These are phyloP conservation scores for Nannoperca australis DNA, from an alignment of 2,797 vertebrate species.

Conservation along the genomic window DNA sequence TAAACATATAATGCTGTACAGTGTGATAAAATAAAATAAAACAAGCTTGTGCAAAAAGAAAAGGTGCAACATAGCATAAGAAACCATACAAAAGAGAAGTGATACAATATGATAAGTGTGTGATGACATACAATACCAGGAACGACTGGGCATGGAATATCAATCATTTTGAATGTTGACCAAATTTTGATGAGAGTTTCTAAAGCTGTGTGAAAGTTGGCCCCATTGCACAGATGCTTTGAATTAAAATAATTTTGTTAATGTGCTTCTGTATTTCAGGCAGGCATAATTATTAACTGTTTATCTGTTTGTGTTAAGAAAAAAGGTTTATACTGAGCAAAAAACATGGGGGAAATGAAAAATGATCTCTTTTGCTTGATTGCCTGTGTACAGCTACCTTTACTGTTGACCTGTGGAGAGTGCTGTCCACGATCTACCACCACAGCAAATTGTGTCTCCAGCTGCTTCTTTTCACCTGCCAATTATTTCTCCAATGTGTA, in stretches of 20 bases:
- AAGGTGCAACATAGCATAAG: constrained; percentile 21
- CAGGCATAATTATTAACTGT: neutral
- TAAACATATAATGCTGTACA: constrained; percentile 35
- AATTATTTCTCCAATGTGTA: neutral
- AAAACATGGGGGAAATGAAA: neutral
- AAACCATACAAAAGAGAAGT: constrained; percentile 41
- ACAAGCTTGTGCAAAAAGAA: constrained; percentile 32
- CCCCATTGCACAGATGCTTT: neutral
- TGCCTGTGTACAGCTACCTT: neutral
- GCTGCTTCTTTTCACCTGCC: neutral
- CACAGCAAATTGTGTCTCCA: neutral
- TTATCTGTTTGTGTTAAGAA: neutral
- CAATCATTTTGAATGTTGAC: neutral
- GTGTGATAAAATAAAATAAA: constrained; percentile 38
- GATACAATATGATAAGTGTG: constrained; percentile 10
- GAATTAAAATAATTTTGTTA: neutral
- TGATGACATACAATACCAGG: constrained; percentile 5
- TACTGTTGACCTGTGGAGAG: no score
- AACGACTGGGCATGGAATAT: constrained; percentile 10
- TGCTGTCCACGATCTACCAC: neutral
- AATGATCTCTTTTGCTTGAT: neutral
- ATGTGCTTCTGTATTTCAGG: neutral
- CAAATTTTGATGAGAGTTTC: neutral
- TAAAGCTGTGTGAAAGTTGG: neutral
- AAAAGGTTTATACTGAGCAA: neutral